Evolutionary conservation across 2,113 vertebrate genomes (phyloP), one percentile per base, ranked within the genome.

Genomic region (Hippocampus barbouri): DNA sequence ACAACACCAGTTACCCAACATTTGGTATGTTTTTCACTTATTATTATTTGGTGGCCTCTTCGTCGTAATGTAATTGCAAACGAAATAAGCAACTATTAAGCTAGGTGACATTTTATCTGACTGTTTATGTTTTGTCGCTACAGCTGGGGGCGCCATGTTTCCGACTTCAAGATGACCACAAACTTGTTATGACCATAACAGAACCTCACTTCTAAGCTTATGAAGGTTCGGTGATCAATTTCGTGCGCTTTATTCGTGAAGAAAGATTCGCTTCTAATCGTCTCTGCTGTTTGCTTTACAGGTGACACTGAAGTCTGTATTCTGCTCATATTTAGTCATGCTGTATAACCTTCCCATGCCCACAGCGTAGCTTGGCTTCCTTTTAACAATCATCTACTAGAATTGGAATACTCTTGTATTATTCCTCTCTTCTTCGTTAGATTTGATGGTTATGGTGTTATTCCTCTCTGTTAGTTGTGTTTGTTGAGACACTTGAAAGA

Each of bases 261-360:
- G 8, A 8, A 25, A 27, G 12, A 59, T 11, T 9, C n/a, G 14
- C 0, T 69, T 9, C 0, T 6, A 23, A 8, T 41, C 60, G 23
- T 18, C 0, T 21, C 18, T 67, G 34, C 1, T 25, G 59, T 18
- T 15, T 75, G 4, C 25, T 74, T 84, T 78, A 27, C 87, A 95
- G 94, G 86, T 91, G 86, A 89, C 85, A 83, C 72, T 90, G 94
- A 93, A 25, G 25, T 25, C 25, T 25, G 25, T 25, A 25, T 25
- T 25, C 25, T 25, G 25, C 25, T 25, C 25, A 25, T 25, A 25
- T 25, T 25, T 25, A 25, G 25, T 25, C 25, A 25, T 25, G 25
- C 25, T 25, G 25, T 25, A 25, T 25, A 25, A 25, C 25, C 25
- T 25, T 25, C 25, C 25, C 25, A 25, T 25, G 25, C 25, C 25